phyloP scores from a whole-genome alignment of 2,797 vertebrate species.

The Phoebastria nigripes region DNA sequence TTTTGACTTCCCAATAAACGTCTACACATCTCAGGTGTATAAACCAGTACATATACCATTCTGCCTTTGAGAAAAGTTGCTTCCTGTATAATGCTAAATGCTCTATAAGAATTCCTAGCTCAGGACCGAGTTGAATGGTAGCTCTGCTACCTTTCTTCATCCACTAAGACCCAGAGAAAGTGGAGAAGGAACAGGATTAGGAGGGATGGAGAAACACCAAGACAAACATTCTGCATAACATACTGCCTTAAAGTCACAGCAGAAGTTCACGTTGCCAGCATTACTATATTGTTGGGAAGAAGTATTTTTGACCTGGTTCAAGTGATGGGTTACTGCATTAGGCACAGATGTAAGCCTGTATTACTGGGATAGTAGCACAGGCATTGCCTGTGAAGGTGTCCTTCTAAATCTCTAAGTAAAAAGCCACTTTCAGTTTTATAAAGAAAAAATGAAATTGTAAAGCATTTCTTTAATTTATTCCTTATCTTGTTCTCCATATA shows the following conservation, averaged over 20 bases:
- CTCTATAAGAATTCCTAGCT: background rate
- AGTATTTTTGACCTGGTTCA: background rate
- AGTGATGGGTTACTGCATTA: background rate
- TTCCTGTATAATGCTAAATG: background rate
- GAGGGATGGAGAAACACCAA: background rate
- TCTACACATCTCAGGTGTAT: background rate
- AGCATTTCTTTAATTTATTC: background rate
- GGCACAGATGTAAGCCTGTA: background rate
- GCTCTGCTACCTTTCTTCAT: background rate
- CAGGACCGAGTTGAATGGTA: background rate
- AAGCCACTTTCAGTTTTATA: background rate
- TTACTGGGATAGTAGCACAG: background rate
- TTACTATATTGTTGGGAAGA: background rate
- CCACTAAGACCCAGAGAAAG: background rate
- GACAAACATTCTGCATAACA: background rate
- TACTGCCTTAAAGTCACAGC: background rate
- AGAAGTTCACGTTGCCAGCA: background rate
- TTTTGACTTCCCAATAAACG: background rate
- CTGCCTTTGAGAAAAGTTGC: background rate
- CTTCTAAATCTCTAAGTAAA: background rate
- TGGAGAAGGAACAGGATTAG: background rate
- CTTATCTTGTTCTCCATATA: background rate
- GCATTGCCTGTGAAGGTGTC: background rate
- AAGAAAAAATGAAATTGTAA: background rate
- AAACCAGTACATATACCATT: background rate